Percentiles rank a stretch among this genome's conserved stretches.
phyloP scores from a whole-genome alignment of 64 coral and sea anemone genomes.

The Acropora tenuis region DNA sequence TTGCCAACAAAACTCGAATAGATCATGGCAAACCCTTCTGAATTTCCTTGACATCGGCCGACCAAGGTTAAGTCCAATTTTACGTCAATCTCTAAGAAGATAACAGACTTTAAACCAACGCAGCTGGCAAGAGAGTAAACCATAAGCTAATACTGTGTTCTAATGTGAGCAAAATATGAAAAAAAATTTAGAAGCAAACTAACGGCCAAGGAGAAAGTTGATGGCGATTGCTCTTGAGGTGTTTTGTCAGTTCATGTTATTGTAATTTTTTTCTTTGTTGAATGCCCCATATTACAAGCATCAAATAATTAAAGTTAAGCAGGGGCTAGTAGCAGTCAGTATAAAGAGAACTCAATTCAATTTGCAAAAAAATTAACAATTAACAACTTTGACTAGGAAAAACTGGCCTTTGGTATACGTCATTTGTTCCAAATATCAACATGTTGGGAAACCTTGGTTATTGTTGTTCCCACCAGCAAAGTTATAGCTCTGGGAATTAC shows the following conservation, averaged over 20 bases:
- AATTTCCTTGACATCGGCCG: constrained; percentile 6
- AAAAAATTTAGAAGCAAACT: background rate
- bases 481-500: too few relatives aligned
- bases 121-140: background rate
- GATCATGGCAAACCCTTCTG: constrained; percentile 39
- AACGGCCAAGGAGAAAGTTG: background rate
- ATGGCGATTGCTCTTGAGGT: constrained; percentile 3
- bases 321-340: background rate
- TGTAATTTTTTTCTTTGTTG: background rate
- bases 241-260: background rate
- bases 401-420: too few relatives aligned
- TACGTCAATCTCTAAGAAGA: background rate
- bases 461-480: too few relatives aligned
- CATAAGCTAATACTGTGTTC: background rate
- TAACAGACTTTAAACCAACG: background rate
- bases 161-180: background rate
- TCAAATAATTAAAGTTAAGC: background rate
- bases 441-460: too few relatives aligned
- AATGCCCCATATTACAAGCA: background rate
- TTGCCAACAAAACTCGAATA: constrained; percentile 7
- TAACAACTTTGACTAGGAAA: too few relatives aligned
- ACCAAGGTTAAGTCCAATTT: background rate
- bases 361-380: background rate
- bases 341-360: background rate
- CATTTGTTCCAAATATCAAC: too few relatives aligned